Conservation (phyloP, 2,113 vertebrate genomes). For the Ageneiosus marmoratus region DNA sequence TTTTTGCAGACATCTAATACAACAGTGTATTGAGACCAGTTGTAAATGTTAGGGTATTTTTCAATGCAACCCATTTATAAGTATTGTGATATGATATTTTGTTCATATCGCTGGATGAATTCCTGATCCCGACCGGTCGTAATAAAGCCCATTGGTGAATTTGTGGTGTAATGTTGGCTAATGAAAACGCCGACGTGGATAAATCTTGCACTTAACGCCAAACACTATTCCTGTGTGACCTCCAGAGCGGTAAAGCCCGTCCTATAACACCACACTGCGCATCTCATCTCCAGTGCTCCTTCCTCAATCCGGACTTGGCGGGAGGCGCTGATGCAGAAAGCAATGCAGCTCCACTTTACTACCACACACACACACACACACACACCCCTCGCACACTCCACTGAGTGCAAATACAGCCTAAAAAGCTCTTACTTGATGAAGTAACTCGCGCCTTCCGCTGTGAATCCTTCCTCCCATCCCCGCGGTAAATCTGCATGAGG, state of each 20-base stretch:
- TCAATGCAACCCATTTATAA: too few relatives aligned
- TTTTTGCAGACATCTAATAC: too few relatives aligned
- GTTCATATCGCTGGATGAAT: neutral
- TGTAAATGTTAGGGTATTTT: too few relatives aligned
- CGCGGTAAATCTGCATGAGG: conserved; percentile 83
- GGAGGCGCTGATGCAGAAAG: conserved; percentile 43
- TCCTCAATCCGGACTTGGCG: conserved; percentile 6
- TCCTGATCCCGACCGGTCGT: neutral
- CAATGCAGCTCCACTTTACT: conserved; percentile 36
- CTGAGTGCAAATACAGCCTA: conserved; percentile 1
- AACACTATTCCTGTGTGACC: neutral
- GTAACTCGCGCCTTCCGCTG: conserved; percentile 95
- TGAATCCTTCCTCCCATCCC: conserved; percentile 98
- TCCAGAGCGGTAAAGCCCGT: neutral
- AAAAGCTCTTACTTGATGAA: conserved; percentile 90
- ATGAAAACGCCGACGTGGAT: neutral
- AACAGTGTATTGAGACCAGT: too few relatives aligned
- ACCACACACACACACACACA: neutral
- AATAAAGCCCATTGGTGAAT: neutral
- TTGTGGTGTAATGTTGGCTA: neutral
- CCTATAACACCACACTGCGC: neutral
- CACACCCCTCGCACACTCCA: neutral
- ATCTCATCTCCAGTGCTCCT: neutral
- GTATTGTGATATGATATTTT: too few relatives aligned
- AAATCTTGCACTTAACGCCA: neutral